phyloP scores from a whole-genome alignment of 64 coral and sea anemone species.

The Actinia equina region DNA sequence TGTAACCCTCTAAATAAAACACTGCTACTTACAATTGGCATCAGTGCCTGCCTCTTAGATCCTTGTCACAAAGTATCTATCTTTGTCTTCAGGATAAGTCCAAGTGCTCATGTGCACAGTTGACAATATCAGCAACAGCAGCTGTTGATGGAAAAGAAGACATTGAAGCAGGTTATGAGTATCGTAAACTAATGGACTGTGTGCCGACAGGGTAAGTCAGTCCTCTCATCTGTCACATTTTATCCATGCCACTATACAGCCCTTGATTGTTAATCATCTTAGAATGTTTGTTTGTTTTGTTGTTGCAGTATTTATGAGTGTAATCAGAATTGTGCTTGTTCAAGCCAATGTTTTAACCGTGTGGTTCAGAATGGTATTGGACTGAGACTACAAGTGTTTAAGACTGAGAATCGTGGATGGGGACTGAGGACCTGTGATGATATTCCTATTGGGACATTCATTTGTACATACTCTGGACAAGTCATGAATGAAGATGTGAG shows the following conservation, averaged over 20 bases:
- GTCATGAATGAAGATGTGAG: slow-evolving; percentile 95
- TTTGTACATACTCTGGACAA: slow-evolving; percentile 91
- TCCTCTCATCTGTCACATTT: not conserved
- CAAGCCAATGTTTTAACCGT: slow-evolving; percentile 83
- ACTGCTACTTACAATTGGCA: not conserved
- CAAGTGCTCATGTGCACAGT: slow-evolving; percentile 89
- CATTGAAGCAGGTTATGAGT: slow-evolving; percentile 66
- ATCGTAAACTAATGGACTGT: slow-evolving; percentile 74
- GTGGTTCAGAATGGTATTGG: slow-evolving; percentile 95
- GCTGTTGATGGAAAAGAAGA: slow-evolving; percentile 79
- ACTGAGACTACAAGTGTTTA: slow-evolving; percentile 86
- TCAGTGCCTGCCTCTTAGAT: too few species aligned
- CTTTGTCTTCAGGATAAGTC: slow-evolving; percentile 56
- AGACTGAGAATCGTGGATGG: slow-evolving; percentile 98
- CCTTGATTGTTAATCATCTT: not conserved
- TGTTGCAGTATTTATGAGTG: slow-evolving; percentile 78
- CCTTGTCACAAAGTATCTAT: too few species aligned
- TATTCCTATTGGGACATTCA: slow-evolving; percentile 83
- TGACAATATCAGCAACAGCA: slow-evolving; percentile 70
- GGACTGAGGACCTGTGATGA: slow-evolving; percentile 78
- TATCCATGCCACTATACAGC: too few species aligned
- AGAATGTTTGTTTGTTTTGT: not conserved
- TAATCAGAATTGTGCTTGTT: slow-evolving; percentile 84
- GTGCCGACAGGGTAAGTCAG: slow-evolving; percentile 82
- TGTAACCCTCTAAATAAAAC: too few species aligned